A percentile compares a stretch with the other conserved stretches of the same genome.
phyloP scores from a whole-genome alignment of 2,888 invertebrate genomes.

The Archips crataeganus region DNA sequence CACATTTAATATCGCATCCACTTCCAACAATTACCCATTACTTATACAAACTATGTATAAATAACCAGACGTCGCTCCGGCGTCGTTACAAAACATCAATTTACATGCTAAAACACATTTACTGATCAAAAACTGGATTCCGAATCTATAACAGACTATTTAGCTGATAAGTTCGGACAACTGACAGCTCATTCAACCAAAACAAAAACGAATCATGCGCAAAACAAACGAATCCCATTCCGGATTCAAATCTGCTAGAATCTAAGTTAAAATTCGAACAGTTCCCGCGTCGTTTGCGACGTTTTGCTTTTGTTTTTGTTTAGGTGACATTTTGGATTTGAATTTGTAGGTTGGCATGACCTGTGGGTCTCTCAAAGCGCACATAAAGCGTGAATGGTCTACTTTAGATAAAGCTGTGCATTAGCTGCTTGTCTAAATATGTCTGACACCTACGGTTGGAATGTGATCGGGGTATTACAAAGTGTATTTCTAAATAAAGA shows the following conservation, averaged over 20 bases:
- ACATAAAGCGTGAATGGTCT: slow-evolving; percentile 46
- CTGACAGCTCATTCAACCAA: slow-evolving; percentile 5
- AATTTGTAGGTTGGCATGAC: slow-evolving; percentile 40
- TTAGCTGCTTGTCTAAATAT: slow-evolving; percentile 38
- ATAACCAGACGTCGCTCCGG: slow-evolving; percentile 27
- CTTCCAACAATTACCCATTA: slow-evolving; percentile 29
- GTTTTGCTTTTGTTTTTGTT: not conserved
- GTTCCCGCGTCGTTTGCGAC: not conserved
- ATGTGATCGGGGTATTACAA: slow-evolving; percentile 27
- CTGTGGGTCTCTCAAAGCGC: slow-evolving; percentile 44
- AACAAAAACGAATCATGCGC: slow-evolving; percentile 11
- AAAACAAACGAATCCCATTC: not conserved
- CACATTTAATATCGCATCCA: slow-evolving; percentile 19
- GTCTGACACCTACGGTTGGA: slow-evolving; percentile 19
- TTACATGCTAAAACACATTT: slow-evolving; percentile 37
- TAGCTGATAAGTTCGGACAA: slow-evolving; percentile 43
- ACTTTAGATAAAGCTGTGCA: slow-evolving; percentile 45
- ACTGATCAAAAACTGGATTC: slow-evolving; percentile 36
- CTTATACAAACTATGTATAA: slow-evolving; percentile 25
- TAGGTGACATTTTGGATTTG: slow-evolving; percentile 41
- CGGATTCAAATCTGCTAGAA: not conserved
- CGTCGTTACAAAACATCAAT: slow-evolving; percentile 24
- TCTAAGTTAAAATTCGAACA: not conserved
- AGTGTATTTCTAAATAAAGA: too few species aligned
- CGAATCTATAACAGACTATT: slow-evolving; percentile 34